A percentile compares a stretch with the other conserved stretches of the same genome.
Conservation (phyloP, 2,113 vertebrate species). For the Dipodomys merriami region DNA sequence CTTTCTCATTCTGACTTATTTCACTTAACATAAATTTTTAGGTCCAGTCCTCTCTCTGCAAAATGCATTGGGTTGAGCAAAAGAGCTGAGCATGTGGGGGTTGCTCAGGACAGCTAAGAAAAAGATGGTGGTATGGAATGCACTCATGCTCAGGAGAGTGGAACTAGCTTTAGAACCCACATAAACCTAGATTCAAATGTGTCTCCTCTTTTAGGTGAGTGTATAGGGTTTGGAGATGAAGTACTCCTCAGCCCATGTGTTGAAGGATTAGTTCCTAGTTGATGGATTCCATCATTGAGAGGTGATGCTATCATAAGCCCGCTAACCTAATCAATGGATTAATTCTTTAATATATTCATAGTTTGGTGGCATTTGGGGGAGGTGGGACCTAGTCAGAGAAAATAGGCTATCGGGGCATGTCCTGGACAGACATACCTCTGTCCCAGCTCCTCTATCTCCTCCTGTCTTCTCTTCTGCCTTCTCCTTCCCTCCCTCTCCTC, state of each 20-base stretch:
- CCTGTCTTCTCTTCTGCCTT: neutral
- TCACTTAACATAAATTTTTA: too few relatives aligned
- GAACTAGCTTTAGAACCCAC: neutral
- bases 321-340: neutral
- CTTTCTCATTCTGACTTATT: too few relatives aligned
- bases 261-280: too few relatives aligned
- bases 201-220: neutral
- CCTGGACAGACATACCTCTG: neutral
- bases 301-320: neutral
- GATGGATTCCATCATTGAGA: neutral
- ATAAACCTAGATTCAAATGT: neutral
- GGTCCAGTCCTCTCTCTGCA: too few relatives aligned
- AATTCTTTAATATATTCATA: neutral
- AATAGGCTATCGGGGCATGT: too few relatives aligned
- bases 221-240: neutral
- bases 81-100: neutral
- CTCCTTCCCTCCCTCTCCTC: accelerated
- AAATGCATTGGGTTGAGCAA: neutral
- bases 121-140: neutral
- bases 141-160: neutral
- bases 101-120: neutral
- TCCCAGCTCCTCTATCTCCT: neutral
- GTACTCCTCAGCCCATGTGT: neutral
- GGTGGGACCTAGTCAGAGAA: too few relatives aligned
- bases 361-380: neutral